These are phyloP conservation scores for Brienomyrus longianalis DNA, from an alignment of 2,113 vertebrate species.

Conservation along the genomic window DNA sequence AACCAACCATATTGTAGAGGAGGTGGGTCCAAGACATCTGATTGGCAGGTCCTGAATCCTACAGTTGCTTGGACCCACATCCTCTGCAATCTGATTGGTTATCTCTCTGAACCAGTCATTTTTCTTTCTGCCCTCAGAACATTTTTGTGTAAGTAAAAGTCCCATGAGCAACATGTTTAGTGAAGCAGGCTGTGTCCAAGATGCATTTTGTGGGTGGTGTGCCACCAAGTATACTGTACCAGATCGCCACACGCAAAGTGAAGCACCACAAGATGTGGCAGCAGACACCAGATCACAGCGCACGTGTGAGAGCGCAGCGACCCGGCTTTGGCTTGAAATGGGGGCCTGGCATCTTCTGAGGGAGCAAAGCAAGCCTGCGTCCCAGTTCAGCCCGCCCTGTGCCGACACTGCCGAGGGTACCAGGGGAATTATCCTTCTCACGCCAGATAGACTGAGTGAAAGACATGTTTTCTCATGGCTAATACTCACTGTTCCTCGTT, in stretches of 20 bases:
- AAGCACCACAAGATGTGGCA: not conserved
- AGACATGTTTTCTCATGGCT: not conserved
- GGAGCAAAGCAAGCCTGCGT: not conserved
- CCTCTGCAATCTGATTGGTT: too few relatives aligned
- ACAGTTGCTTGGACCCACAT: too few relatives aligned
- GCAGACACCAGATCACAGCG: not conserved
- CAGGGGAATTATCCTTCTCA: not conserved
- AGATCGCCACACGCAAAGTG: not conserved
- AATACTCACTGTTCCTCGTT: not conserved
- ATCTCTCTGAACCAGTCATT: too few relatives aligned
- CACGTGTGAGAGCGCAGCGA: not conserved
- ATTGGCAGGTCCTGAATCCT: too few relatives aligned
- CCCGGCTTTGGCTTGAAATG: not conserved
- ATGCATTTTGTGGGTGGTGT: not conserved
- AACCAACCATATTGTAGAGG: too few relatives aligned
- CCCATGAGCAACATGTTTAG: too few relatives aligned
- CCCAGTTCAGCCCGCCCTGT: not conserved
- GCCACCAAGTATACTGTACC: not conserved
- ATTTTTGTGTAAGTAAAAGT: too few relatives aligned
- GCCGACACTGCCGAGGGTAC: not conserved
- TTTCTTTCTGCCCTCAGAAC: too few relatives aligned
- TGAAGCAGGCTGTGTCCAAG: not conserved
- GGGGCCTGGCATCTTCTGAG: not conserved
- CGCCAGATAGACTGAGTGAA: not conserved
- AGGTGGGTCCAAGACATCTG: too few relatives aligned